Evolutionary conservation across 2,888 invertebrate species (phyloP).

Genomic region (Homarus gammarus): DNA sequence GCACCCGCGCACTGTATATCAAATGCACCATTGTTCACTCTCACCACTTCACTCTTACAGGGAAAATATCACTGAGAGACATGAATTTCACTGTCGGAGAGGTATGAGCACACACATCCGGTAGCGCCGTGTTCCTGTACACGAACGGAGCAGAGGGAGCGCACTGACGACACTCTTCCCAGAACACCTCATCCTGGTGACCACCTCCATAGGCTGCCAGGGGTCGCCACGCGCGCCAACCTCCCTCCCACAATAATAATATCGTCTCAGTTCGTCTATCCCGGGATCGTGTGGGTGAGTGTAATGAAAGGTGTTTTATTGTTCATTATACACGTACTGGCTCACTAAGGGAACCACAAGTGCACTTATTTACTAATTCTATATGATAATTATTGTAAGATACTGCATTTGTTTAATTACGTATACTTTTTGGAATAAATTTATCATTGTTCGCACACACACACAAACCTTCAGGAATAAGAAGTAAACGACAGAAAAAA

Average conservation of each 20-base stretch:
- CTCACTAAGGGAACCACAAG: too few relatives aligned
- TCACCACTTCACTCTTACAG: background rate
- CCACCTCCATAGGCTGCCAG: slow-evolving; percentile 6
- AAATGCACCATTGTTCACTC: slow-evolving; percentile 37
- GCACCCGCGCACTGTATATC: background rate
- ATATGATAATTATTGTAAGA: too few relatives aligned
- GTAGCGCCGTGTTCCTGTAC: background rate
- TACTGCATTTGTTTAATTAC: background rate
- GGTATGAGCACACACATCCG: slow-evolving; percentile 13
- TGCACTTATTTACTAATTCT: too few relatives aligned
- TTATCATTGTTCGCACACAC: background rate
- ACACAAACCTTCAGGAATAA: background rate
- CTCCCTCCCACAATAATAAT: background rate
- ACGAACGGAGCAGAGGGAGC: slow-evolving; percentile 2
- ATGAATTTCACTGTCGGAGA: slow-evolving; percentile 20
- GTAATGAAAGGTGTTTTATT: too few relatives aligned
- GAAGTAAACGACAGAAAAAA: background rate
- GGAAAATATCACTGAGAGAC: background rate
- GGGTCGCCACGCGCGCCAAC: slow-evolving; percentile 36
- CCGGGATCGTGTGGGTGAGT: background rate
- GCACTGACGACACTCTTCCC: slow-evolving; percentile 37
- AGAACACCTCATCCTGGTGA: slow-evolving; percentile 16
- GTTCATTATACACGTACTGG: too few relatives aligned
- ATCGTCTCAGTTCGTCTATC: background rate
- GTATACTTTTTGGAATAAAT: background rate